These are phyloP conservation scores for Manis javanica DNA, from an alignment of 2,797 vertebrate genomes.

Conservation along the genomic window DNA sequence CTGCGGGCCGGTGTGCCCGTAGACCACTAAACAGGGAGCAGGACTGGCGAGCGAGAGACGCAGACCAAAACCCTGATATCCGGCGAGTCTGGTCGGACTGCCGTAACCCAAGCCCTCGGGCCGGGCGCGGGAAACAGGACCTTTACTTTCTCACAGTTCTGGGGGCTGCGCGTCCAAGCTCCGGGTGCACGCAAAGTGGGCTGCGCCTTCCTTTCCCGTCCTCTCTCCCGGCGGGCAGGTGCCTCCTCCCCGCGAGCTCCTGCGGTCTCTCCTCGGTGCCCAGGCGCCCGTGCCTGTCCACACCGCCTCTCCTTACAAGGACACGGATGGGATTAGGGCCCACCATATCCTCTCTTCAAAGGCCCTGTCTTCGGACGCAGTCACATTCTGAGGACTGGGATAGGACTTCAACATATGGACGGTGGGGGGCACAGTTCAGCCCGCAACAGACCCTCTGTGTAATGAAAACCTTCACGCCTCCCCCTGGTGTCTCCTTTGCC, in stretches of 20 bases:
- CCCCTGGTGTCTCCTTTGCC: background rate
- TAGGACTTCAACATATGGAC: background rate
- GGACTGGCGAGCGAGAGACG: background rate
- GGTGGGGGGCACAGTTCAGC: background rate
- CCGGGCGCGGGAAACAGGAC: background rate
- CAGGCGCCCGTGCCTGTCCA: background rate
- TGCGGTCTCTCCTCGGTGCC: background rate
- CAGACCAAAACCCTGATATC: background rate
- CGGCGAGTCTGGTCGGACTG: background rate
- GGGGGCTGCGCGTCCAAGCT: background rate
- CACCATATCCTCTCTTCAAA: background rate
- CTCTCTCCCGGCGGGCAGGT: background rate
- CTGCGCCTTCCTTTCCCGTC: background rate
- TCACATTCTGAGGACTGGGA: background rate
- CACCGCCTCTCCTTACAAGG: background rate
- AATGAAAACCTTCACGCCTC: background rate
- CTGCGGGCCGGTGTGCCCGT: background rate
- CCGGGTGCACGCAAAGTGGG: background rate
- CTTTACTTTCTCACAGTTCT: background rate
- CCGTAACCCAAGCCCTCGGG: background rate
- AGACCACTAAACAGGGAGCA: background rate
- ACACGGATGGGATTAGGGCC: background rate
- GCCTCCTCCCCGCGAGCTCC: background rate
- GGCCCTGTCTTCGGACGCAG: background rate
- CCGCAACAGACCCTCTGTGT: background rate